Conservation (phyloP, 2,888 invertebrate genomes). For the Ametastegia equiseti region DNA sequence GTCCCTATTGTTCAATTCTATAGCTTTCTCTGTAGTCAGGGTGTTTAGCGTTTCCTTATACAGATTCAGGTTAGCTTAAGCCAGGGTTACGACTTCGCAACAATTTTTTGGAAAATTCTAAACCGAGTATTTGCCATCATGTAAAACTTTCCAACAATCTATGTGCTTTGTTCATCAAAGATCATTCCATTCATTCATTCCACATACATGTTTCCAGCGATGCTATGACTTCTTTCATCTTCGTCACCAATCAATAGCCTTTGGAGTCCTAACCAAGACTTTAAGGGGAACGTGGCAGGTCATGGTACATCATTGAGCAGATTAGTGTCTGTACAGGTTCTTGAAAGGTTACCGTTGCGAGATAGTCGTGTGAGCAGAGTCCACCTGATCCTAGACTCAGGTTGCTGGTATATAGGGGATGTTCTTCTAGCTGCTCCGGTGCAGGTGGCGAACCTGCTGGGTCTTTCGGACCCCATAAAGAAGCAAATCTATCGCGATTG, state of each 20-base stretch:
- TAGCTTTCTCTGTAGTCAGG: slow-evolving; percentile 49
- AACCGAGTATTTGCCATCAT: background rate
- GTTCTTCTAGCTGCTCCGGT: slow-evolving; percentile 31
- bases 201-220: background rate
- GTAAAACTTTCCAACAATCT: background rate
- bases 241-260: background rate
- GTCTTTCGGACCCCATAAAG: slow-evolving; percentile 50
- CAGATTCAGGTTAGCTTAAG: slow-evolving; percentile 34
- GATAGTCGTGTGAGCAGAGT: slow-evolving; percentile 43
- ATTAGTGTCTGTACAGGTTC: slow-evolving; percentile 39
- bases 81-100: slow-evolving; percentile 1
- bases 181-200: background rate
- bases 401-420: slow-evolving; percentile 37
- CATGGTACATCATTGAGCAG: slow-evolving; percentile 43
- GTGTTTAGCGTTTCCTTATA: slow-evolving; percentile 45
- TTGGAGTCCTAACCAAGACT: slow-evolving; percentile 3
- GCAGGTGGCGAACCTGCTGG: slow-evolving; percentile 56
- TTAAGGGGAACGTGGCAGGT: slow-evolving; percentile 39
- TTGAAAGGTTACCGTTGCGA: slow-evolving; percentile 39
- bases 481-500: slow-evolving; percentile 38
- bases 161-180: background rate
- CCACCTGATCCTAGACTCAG: slow-evolving; percentile 44
- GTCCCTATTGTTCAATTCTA: slow-evolving; percentile 55
- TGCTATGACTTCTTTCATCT: too few species aligned
- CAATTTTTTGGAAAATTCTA: background rate